These are phyloP conservation scores for Morinoia aosen DNA, from an alignment of 2,888 invertebrate species.

Conservation along the genomic window DNA sequence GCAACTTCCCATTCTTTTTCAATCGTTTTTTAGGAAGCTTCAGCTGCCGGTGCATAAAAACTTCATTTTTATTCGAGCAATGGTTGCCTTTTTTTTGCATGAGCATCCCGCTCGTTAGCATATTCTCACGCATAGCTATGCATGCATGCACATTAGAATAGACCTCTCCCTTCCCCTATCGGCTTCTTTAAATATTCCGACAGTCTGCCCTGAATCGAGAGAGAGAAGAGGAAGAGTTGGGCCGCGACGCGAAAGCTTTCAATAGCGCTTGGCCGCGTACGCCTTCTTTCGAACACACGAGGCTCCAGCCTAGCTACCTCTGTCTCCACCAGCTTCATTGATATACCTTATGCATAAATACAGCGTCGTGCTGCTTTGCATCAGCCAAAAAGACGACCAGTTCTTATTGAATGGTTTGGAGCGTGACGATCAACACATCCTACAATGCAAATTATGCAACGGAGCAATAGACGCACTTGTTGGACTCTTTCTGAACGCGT, in stretches of 20 bases:
- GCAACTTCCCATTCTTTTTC: slow-evolving; percentile 22
- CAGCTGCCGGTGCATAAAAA: slow-evolving; percentile 38
- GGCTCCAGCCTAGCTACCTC: background rate
- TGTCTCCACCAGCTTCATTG: slow-evolving; percentile 33
- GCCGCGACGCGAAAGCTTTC: background rate
- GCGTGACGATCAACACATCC: slow-evolving; percentile 36
- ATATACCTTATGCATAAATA: slow-evolving; percentile 48
- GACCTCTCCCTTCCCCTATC: background rate
- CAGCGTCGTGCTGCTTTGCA: slow-evolving; percentile 38
- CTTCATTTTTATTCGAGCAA: slow-evolving; percentile 50
- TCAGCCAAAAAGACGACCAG: slow-evolving; percentile 12
- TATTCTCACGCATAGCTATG: slow-evolving; percentile 52
- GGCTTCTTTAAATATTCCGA: slow-evolving; percentile 41
- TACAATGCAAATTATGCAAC: slow-evolving; percentile 51
- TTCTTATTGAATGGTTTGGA: slow-evolving; percentile 46
- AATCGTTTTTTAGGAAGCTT: background rate
- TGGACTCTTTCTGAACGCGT: background rate
- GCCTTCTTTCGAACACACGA: background rate
- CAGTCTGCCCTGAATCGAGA: background rate
- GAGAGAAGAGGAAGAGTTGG: background rate
- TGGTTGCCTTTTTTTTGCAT: slow-evolving; percentile 51
- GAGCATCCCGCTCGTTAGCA: slow-evolving; percentile 52
- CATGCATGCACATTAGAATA: slow-evolving; percentile 49
- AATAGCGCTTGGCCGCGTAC: background rate
- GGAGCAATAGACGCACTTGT: slow-evolving; percentile 24